Base-by-base conservation (phyloP, 2,113 vertebrate species). In the Megaptera novaeangliae region DNA sequence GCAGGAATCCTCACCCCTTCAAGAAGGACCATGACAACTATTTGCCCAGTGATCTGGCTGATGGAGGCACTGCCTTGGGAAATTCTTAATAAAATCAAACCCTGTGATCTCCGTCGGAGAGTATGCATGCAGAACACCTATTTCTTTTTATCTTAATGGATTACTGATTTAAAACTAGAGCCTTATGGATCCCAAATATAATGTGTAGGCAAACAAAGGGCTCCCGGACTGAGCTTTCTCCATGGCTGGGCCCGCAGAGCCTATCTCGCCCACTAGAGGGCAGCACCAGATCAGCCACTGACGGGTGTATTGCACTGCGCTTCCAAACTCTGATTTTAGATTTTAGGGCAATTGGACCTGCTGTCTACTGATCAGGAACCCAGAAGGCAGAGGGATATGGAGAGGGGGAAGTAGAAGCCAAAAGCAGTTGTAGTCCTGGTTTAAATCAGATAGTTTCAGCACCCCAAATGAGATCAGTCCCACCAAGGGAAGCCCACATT, bases 211-310 rank as follows among this genome's bases (percentile, higher is more conserved):
- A 57, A 57, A 57, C 83, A 31, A 81, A 81, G 20, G 44, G 52
- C 18, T 61, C 3, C 2, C 1, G 7, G 31, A 20, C 36, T 14
- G 52, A 78, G 59, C 1, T 68, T 25, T 31, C 36, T 31, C 25
- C 13, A 1, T 0, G 46, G 31, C 29, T 25, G 66, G 46, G 49
- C 66, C 29, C 78, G 94, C 85, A 92, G 57, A 55, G 69, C 6
- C 31, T 4, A 31, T 66, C 1, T 21, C 0, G 0, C 8, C 97
- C 98, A 97, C 97, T 75, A 98, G 98, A 95, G 4, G 94, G 96
- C 94, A 98, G 95, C 72, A 72, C 69, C 21, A 63, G 88, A 94
- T 46, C 91, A 92, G 0, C 14, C 2, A 52, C n/a, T 1, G 88
- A 14, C 0, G 0, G 29, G 57, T 4, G 39, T 20, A 2, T 0